Percentiles rank a stretch among this genome's conserved stretches.
These are phyloP conservation scores for Phalacrocorax aristotelis DNA, from an alignment of 2,113 vertebrate species.

Conservation along the genomic window DNA sequence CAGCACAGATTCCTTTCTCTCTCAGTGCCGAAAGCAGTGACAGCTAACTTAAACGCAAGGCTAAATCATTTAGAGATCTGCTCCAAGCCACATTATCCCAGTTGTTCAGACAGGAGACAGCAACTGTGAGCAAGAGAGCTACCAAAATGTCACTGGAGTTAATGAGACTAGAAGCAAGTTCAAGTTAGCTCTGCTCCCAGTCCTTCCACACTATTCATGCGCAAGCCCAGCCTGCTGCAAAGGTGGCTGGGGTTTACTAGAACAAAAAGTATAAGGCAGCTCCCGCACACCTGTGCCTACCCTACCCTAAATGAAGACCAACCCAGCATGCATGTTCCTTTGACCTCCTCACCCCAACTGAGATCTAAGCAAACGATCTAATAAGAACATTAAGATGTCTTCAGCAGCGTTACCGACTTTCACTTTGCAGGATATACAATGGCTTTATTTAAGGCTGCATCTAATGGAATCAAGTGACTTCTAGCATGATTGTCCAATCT, in stretches of 20 bases:
- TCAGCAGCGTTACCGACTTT: accelerated
- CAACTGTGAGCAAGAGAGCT: not conserved
- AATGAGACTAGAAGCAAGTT: not conserved
- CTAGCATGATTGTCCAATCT: accelerated
- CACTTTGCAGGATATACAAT: accelerated
- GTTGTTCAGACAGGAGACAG: not conserved
- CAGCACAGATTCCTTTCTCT: not conserved
- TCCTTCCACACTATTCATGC: accelerated
- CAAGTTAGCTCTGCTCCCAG: not conserved
- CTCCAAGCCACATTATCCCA: not conserved
- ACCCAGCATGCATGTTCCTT: accelerated
- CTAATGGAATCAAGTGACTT: not conserved
- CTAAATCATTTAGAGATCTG: not conserved
- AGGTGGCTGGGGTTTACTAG: accelerated
- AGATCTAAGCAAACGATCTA: accelerated
- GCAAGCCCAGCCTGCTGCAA: not conserved
- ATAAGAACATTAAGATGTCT: accelerated
- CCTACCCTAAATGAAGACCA: accelerated
- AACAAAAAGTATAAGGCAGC: not conserved
- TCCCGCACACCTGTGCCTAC: not conserved
- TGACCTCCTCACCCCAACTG: not conserved
- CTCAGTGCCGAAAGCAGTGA: not conserved
- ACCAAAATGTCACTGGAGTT: accelerated
- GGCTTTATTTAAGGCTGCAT: not conserved
- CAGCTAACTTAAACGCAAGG: not conserved